Conservation (phyloP, 1,140 invertebrate genomes). For the Reticulitermes speratus region DNA sequence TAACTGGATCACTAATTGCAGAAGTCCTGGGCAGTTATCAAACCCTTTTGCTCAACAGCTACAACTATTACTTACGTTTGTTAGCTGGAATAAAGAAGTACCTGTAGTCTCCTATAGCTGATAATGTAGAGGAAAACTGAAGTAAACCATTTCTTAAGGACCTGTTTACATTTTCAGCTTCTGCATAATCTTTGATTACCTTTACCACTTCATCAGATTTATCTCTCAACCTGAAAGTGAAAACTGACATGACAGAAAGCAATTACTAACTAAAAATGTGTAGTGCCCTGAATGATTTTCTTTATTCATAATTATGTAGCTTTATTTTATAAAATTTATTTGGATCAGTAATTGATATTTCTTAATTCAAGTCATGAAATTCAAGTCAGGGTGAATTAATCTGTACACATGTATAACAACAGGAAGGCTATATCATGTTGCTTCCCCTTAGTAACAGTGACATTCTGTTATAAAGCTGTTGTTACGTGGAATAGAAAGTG, state of each 20-base stretch:
- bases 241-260: not conserved
- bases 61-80: too few relatives aligned
- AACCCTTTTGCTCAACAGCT: too few relatives aligned
- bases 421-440: too few relatives aligned
- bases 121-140: constrained; percentile 22
- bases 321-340: not conserved
- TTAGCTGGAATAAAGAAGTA: not conserved
- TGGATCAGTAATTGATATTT: too few relatives aligned
- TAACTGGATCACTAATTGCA: too few relatives aligned
- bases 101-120: constrained; percentile 30
- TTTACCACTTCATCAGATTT: constrained; percentile 27
- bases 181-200: constrained; percentile 26
- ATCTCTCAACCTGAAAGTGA: constrained; percentile 25
- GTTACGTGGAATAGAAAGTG: too few relatives aligned
- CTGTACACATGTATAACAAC: too few relatives aligned
- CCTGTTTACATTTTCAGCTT: constrained; percentile 31
- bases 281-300: not conserved
- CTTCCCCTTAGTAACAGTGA: too few relatives aligned
- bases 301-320: constrained; percentile 1
- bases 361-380: too few relatives aligned
- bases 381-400: too few relatives aligned
- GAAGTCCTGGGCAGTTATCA: too few relatives aligned
- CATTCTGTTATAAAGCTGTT: too few relatives aligned
- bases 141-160: constrained; percentile 23
- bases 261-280: not conserved